phyloP scores from a whole-genome alignment of 2,113 vertebrate species.

The Eublepharis macularius region DNA sequence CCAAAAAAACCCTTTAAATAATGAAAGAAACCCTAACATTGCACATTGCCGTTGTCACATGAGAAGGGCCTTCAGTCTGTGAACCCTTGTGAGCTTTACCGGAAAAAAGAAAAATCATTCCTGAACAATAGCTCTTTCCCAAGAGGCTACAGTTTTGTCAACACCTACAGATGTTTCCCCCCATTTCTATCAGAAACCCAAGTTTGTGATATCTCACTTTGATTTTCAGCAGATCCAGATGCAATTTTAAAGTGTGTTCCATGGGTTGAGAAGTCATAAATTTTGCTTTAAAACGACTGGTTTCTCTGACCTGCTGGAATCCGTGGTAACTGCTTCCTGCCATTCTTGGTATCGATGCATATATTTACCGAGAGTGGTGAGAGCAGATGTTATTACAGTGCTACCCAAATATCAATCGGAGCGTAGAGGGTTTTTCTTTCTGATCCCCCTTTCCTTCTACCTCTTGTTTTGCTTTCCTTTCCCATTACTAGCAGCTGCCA shows the following conservation, averaged over 20 bases:
- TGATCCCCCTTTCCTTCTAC: too few relatives aligned
- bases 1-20: neutral
- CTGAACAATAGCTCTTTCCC: constrained; percentile 33
- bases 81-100: constrained; percentile 23
- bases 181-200: constrained; percentile 36
- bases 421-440: neutral
- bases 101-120: neutral
- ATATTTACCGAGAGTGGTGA: constrained; percentile 47
- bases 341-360: neutral
- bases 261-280: constrained; percentile 41
- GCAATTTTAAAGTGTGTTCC: constrained; percentile 32
- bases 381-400: constrained; percentile 54
- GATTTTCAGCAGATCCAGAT: constrained; percentile 33
- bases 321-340: constrained; percentile 25
- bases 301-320: constrained; percentile 44
- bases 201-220: constrained; percentile 54
- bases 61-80: neutral
- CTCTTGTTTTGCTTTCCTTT: constrained; percentile 7
- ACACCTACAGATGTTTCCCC: constrained; percentile 46
- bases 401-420: constrained; percentile 51
- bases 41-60: neutral
- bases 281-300: constrained; percentile 50
- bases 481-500: constrained; percentile 57
- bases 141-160: constrained; percentile 37
- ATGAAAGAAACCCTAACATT: neutral